These are phyloP conservation scores for Contarinia nasturtii DNA, from an alignment of 1,140 invertebrate genomes.

Conservation along the genomic window DNA sequence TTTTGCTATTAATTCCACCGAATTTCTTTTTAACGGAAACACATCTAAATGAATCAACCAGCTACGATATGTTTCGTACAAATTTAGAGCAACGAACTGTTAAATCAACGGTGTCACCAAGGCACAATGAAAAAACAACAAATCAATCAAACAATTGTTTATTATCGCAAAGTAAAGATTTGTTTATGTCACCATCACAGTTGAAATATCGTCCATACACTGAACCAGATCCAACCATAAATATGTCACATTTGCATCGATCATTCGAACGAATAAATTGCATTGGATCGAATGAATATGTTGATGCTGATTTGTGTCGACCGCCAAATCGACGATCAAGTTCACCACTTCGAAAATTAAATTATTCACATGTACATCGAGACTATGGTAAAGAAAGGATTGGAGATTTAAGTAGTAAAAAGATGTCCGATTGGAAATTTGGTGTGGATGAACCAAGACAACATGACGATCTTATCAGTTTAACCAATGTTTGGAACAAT, in stretches of 20 bases:
- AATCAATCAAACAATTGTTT: too few species aligned
- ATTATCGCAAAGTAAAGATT: too few species aligned
- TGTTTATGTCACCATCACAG: background rate
- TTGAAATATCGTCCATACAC: background rate
- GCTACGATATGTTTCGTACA: too few species aligned
- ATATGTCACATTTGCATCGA: conserved; percentile 3
- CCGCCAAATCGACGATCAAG: too few species aligned
- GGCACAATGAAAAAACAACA: too few species aligned
- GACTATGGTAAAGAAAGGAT: too few species aligned
- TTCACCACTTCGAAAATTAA: too few species aligned
- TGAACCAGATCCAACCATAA: background rate
- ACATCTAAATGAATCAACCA: conserved; percentile 5
- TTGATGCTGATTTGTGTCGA: too few species aligned
- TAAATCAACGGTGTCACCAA: too few species aligned
- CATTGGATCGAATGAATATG: background rate
- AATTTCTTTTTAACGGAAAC: conserved; percentile 38
- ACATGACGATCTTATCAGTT: background rate
- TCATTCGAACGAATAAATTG: conserved; percentile 5
- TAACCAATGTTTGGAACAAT: background rate
- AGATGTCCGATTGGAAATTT: background rate
- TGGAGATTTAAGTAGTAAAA: background rate
- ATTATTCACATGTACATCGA: too few species aligned
- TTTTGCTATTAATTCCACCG: conserved; percentile 54
- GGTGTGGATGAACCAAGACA: background rate
- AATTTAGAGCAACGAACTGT: too few species aligned